Evolutionary conservation across 53 echinoderm and acorn worm genomes (phyloP).

Genomic region (Glandiceps talaboti): DNA sequence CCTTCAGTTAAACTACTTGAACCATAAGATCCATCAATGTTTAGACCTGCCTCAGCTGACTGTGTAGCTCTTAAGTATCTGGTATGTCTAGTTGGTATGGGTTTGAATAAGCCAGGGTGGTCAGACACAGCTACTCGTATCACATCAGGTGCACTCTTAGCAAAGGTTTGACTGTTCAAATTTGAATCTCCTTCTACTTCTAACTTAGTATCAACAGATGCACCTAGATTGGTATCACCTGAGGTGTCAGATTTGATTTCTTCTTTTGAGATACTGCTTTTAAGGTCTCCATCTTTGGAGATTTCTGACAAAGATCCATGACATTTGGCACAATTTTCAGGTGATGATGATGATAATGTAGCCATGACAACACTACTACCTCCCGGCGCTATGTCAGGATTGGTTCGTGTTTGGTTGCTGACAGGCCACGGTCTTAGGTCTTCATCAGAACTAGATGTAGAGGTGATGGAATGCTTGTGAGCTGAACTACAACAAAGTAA

Average conservation of each 20-base stretch:
- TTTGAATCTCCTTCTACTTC: neutral
- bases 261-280: neutral
- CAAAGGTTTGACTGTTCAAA: neutral
- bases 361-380: neutral
- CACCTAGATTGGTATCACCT: neutral
- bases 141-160: neutral
- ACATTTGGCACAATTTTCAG: neutral
- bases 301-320: neutral
- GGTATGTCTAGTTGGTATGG: neutral
- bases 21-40: too few species aligned
- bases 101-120: neutral
- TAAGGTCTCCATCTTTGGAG: too few species aligned
- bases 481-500: neutral
- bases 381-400: neutral
- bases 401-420: neutral
- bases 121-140: neutral
- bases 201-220: neutral
- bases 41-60: neutral
- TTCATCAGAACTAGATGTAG: neutral
- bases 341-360: neutral
- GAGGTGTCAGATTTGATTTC: neutral
- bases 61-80: neutral
- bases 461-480: neutral
- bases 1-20: neutral
- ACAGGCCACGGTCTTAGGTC: neutral